These are phyloP conservation scores for Montipora cactus DNA, from an alignment of 64 coral and sea anemone species.

Conservation along the genomic window DNA sequence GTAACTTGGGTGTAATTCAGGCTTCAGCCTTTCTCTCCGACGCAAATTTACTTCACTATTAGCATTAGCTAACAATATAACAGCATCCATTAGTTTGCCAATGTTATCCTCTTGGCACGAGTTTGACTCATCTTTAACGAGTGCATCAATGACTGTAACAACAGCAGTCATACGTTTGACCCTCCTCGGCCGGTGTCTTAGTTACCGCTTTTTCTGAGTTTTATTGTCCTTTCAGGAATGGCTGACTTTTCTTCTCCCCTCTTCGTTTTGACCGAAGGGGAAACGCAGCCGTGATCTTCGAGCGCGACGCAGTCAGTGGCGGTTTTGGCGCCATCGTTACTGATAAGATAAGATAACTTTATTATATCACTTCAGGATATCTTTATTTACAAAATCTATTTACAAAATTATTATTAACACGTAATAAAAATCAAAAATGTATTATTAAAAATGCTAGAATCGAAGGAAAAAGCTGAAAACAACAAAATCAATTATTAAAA, in stretches of 20 bases:
- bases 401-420: too few species aligned
- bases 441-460: too few species aligned
- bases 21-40: slow-evolving; percentile 23
- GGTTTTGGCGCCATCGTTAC: neutral
- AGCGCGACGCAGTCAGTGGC: neutral
- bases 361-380: too few species aligned
- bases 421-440: too few species aligned
- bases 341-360: neutral
- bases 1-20: slow-evolving; percentile 19
- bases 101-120: neutral
- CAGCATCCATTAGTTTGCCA: neutral
- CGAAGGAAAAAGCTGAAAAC: too few species aligned
- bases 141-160: slow-evolving; percentile 19
- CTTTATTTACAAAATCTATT: too few species aligned
- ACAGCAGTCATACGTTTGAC: slow-evolving; percentile 26
- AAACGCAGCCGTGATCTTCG: neutral
- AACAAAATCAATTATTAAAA: too few species aligned
- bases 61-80: slow-evolving; percentile 21
- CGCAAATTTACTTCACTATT: slow-evolving; percentile 20
- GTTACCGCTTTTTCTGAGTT: neutral
- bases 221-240: neutral
- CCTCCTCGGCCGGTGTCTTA: too few species aligned
- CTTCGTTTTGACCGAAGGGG: neutral
- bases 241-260: neutral
- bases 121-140: neutral